Conservation (phyloP, 2,888 invertebrate genomes). For the Sturmia bella region DNA sequence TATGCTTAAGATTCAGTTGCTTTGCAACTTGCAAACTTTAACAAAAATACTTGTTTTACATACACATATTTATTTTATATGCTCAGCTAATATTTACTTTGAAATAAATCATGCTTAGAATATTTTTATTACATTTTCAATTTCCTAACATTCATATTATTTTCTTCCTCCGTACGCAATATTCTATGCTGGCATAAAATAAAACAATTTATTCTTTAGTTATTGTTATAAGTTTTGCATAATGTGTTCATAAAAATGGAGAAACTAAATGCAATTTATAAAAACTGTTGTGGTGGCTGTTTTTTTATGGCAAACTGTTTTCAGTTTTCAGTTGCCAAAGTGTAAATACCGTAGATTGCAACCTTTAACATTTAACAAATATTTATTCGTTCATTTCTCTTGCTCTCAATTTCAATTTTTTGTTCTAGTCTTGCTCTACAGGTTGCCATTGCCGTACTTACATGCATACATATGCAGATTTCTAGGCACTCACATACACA, state of each 20-base stretch:
- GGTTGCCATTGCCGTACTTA: constrained; percentile 16
- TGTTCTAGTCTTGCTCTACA: constrained; percentile 33
- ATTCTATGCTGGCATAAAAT: neutral
- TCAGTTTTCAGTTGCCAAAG: constrained; percentile 8
- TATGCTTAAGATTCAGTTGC: too few species aligned
- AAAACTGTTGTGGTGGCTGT: neutral
- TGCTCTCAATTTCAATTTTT: neutral
- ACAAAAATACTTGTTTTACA: too few species aligned
- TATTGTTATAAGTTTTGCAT: constrained; percentile 16
- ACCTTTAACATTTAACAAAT: constrained; percentile 40
- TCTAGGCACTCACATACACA: neutral
- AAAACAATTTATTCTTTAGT: constrained; percentile 3
- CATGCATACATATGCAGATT: neutral
- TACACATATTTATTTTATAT: too few species aligned
- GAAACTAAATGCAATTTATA: constrained; percentile 31
- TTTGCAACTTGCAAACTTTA: too few species aligned
- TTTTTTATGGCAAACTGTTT: constrained; percentile 11
- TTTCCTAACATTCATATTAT: too few species aligned
- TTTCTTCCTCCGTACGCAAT: too few species aligned
- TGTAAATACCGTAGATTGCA: constrained; percentile 27
- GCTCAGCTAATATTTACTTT: neutral
- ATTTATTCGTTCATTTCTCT: neutral
- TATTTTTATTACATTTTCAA: too few species aligned
- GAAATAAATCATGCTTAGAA: too few species aligned
- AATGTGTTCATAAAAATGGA: neutral